Percentiles rank a stretch among this genome's conserved stretches.
phyloP scores from a whole-genome alignment of 1,140 invertebrate genomes.

The Drosophila obscura region DNA sequence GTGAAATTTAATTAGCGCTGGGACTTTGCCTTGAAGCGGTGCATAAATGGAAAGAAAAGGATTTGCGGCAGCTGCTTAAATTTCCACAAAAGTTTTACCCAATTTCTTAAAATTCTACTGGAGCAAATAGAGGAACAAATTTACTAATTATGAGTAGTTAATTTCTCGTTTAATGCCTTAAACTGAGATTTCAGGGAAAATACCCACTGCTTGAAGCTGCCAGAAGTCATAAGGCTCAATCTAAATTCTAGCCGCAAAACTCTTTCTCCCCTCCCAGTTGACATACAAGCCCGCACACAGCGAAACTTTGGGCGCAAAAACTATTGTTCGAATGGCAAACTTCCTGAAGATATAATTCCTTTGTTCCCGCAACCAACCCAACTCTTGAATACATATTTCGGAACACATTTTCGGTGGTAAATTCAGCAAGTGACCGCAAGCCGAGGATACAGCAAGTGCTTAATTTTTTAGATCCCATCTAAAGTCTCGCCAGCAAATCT shows the following conservation, averaged over 20 bases:
- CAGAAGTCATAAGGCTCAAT: conserved; percentile 23
- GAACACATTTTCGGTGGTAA: not conserved
- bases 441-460: conserved; percentile 23
- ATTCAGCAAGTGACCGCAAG: conserved; percentile 28
- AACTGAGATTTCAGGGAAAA: not conserved
- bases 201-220: not conserved
- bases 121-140: too few species aligned
- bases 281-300: not conserved
- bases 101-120: too few species aligned
- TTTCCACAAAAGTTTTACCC: conserved; percentile 41
- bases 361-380: not conserved
- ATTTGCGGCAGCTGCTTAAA: conserved; percentile 28
- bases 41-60: not conserved
- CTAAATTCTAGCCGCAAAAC: conserved; percentile 18
- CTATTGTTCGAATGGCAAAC: conserved; percentile 18
- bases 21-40: conserved; percentile 34
- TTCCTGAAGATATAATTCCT: conserved; percentile 17
- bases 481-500: conserved; percentile 11
- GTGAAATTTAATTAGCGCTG: conserved; percentile 58
- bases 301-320: conserved; percentile 41
- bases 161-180: conserved; percentile 26
- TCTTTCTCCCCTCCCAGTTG: not conserved
- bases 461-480: conserved; percentile 26
- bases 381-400: conserved; percentile 21
- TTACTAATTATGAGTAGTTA: conserved; percentile 31